Evolutionary conservation across 2,888 invertebrate species (phyloP).

Genomic region (Sphaeridia pumilis): DNA sequence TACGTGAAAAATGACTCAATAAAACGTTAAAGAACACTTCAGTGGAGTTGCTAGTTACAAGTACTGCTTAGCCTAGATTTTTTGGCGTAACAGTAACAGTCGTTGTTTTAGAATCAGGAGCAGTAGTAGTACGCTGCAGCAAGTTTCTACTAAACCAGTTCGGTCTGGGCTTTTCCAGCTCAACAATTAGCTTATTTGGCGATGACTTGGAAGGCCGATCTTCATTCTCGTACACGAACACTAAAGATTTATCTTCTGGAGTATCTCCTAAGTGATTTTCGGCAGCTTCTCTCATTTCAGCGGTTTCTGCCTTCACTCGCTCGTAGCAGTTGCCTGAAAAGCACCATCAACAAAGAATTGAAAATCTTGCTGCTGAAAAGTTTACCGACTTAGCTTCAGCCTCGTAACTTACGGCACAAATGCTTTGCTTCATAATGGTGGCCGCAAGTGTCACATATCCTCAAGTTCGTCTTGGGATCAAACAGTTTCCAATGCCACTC

Average conservation of each 20-base stretch:
- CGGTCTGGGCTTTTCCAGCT: constrained; percentile 73
- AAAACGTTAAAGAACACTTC: neutral
- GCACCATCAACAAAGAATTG: constrained; percentile 11
- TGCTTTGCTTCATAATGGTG: constrained; percentile 64
- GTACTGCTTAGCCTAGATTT: constrained; percentile 20
- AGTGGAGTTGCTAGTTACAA: neutral
- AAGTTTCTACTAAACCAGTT: constrained; percentile 79
- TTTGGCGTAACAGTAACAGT: constrained; percentile 20
- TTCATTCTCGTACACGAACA: constrained; percentile 76
- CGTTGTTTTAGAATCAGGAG: constrained; percentile 40
- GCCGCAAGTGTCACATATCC: constrained; percentile 70
- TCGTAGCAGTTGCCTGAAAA: constrained; percentile 70
- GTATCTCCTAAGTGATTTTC: constrained; percentile 54
- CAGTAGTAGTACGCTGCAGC: constrained; percentile 62
- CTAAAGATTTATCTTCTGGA: constrained; percentile 71
- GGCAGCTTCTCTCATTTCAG: constrained; percentile 64
- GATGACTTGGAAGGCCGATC: constrained; percentile 41
- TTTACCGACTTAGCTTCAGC: neutral
- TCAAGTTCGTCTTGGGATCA: constrained; percentile 58
- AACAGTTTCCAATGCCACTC: constrained; percentile 58
- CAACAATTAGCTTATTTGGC: constrained; percentile 61
- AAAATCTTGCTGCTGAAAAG: neutral
- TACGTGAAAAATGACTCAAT: neutral
- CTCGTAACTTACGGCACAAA: constrained; percentile 70
- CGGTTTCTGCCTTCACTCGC: constrained; percentile 67